Evolutionary conservation across 2,113 vertebrate genomes (phyloP), one percentile per base, ranked within the genome.

Genomic region (Corynorhinus townsendii): DNA sequence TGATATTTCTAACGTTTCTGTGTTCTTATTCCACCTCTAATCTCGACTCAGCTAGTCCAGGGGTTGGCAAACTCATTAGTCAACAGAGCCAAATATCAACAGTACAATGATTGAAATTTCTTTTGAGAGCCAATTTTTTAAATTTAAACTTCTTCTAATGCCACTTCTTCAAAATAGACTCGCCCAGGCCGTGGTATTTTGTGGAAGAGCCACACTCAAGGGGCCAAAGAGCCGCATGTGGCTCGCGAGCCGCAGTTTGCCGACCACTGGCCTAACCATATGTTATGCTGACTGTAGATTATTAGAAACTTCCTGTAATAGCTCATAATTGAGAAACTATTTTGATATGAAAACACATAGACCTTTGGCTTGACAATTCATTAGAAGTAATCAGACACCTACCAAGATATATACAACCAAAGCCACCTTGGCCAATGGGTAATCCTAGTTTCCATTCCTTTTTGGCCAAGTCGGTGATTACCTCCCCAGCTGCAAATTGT

Each of bases 391-490:
- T 33, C 86, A 59, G 17, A 43, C 45, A 95, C 98, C 98, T 98
- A 99, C 99, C 99, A 82, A 99, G 97, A 96, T 99, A 99, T 0
- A 99, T 96, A 38, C 99, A 98, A 2, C 99, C 99, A 89, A 99
- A 99, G 64, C 99, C 99, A 7, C 99, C 99, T 77, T 99, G 99
- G 24, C 99, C 99, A 76, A 99, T 68, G 2, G 99, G 98, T 12
- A 79, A 62, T 2, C 99, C 99, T 62, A 99, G 98, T 93, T 99
- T 99, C 99, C 99, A 99, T 16, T 98, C 97, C 96, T 99, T 99
- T 97, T 99, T 99, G n/a, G 95, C 97, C 1, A 98, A 98, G 97
- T 99, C 99, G 4, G 97, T 99, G 76, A 99, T 93, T 54, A 99
- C 86, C 95, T 99, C 99, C 33, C 99, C 99, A 0, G 97, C 84